phyloP scores from a whole-genome alignment of 64 coral and sea anemone species.

The Anthopleura sola region DNA sequence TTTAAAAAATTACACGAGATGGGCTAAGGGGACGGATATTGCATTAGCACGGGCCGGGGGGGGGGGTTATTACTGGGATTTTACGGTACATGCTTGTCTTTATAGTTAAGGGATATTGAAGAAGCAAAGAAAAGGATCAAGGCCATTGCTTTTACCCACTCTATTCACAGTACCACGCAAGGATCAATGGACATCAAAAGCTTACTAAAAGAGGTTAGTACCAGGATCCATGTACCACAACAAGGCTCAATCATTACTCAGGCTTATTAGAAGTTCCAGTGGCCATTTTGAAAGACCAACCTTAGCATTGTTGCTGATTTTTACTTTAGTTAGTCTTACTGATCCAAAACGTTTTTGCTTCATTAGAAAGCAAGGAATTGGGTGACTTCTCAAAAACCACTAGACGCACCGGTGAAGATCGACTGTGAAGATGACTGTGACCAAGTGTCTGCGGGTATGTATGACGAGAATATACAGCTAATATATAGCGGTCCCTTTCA shows the following conservation, averaged over 20 bases:
- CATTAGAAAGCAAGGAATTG: not conserved
- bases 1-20: no score
- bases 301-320: no score
- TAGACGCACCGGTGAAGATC: not conserved
- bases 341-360: not conserved
- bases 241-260: no score
- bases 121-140: slow-evolving; percentile 16
- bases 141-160: slow-evolving; percentile 68
- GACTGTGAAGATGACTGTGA: not conserved
- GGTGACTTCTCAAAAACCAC: not conserved
- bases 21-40: no score
- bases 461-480: not conserved
- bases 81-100: no score
- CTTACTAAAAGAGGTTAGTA: not conserved
- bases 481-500: no score
- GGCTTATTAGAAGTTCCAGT: no score
- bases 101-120: slow-evolving; percentile 26
- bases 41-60: no score
- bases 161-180: slow-evolving; percentile 34
- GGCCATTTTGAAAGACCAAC: no score
- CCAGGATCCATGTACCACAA: no score
- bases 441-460: not conserved
- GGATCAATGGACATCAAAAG: not conserved
- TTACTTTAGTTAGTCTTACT: not conserved
- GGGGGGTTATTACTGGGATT: no score